Conservation (phyloP, 2,888 invertebrate species). For the Chrysolina oricalcia region DNA sequence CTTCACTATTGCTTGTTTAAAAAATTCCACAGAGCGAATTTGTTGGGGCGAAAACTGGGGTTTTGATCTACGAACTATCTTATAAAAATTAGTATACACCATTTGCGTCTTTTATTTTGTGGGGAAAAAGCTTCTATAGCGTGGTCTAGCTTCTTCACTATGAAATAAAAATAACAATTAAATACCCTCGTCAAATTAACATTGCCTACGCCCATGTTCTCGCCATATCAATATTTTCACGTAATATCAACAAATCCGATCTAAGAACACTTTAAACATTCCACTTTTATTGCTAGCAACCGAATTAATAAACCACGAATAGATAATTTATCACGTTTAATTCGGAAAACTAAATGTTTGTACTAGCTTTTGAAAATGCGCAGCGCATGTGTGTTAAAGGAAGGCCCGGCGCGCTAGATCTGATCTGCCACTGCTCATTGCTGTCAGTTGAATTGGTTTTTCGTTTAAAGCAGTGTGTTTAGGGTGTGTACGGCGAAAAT, state of each 20-base stretch:
- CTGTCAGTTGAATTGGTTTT: constrained; percentile 61
- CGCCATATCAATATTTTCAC: background rate
- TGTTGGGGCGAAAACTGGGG: no score
- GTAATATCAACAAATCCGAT: background rate
- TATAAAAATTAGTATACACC: no score
- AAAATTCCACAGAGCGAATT: no score
- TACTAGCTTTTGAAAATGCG: constrained; percentile 34
- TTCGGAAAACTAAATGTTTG: constrained; percentile 27
- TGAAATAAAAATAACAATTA: no score
- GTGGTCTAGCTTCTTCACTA: no score
- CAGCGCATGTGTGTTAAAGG: constrained; percentile 56
- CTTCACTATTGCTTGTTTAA: no score
- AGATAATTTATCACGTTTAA: constrained; percentile 3
- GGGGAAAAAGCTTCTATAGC: no score
- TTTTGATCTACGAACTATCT: no score
- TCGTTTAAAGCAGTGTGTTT: constrained; percentile 55
- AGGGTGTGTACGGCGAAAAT: constrained; percentile 58
- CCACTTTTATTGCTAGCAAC: background rate
- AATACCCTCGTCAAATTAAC: background rate
- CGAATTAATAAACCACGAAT: background rate
- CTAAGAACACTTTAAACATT: background rate
- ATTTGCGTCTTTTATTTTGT: no score
- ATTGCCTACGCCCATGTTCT: constrained; percentile 5
- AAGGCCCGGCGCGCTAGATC: constrained; percentile 57
- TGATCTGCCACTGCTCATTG: constrained; percentile 53